Evolutionary conservation across 2,888 invertebrate genomes (phyloP).

Genomic region (Falcaria lacertinaria): DNA sequence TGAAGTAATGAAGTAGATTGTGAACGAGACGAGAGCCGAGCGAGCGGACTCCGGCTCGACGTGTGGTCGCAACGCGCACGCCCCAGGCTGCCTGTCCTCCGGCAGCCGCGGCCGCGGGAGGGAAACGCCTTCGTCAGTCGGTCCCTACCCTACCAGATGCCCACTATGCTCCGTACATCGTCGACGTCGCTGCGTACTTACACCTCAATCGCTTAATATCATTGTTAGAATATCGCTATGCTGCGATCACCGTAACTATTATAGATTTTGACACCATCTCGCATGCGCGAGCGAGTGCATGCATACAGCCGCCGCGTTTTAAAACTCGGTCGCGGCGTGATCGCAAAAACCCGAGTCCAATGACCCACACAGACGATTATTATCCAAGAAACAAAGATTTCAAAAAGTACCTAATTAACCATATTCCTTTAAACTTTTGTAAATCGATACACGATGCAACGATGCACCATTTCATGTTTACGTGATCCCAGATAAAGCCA

Average conservation of each 20-base stretch:
- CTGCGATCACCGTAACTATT: slow-evolving; percentile 66
- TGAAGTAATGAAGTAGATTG: slow-evolving; percentile 65
- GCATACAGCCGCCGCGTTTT: slow-evolving; percentile 76
- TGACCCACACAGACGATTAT: slow-evolving; percentile 56
- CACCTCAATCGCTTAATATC: slow-evolving; percentile 43
- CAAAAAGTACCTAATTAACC: slow-evolving; percentile 34
- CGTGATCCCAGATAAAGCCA: slow-evolving; percentile 82
- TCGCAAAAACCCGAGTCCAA: slow-evolving; percentile 66
- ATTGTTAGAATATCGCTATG: slow-evolving; percentile 50
- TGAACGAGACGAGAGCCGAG: slow-evolving; percentile 42
- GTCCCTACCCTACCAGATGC: slow-evolving; percentile 46
- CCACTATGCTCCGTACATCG: slow-evolving; percentile 48
- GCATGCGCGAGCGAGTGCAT: slow-evolving; percentile 80
- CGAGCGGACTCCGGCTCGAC: slow-evolving; percentile 41
- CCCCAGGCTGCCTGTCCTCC: slow-evolving; percentile 56
- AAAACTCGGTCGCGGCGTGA: slow-evolving; percentile 72
- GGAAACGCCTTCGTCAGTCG: slow-evolving; percentile 63
- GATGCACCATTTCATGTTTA: slow-evolving; percentile 81
- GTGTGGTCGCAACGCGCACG: slow-evolving; percentile 67
- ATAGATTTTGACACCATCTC: slow-evolving; percentile 77
- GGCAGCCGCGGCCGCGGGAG: slow-evolving; percentile 60
- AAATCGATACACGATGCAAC: slow-evolving; percentile 79
- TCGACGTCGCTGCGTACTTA: slow-evolving; percentile 51
- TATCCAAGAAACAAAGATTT: slow-evolving; percentile 31
- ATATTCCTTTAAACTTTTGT: slow-evolving; percentile 52